Percentiles rank a stretch among this genome's conserved stretches.
Evolutionary conservation across 2,797 vertebrate genomes (phyloP).

Genomic region (Gymnothorax reevesii): DNA sequence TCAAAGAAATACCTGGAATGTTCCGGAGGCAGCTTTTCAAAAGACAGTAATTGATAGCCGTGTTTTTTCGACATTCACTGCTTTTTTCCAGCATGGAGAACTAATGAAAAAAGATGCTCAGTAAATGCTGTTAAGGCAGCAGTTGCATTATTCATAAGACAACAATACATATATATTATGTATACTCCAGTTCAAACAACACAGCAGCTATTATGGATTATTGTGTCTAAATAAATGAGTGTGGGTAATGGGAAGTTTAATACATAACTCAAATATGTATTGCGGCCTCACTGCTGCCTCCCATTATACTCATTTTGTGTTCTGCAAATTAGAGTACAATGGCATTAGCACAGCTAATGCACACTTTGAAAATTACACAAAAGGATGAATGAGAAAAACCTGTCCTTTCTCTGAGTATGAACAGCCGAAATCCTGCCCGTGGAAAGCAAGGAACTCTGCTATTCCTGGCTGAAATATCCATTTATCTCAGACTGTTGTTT

Average conservation of each 20-base stretch:
- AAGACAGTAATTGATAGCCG: conserved; percentile 2
- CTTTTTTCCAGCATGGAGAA: neutral
- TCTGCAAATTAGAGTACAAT: neutral
- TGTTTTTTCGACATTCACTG: neutral
- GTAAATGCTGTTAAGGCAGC: neutral
- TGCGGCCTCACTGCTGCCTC: neutral
- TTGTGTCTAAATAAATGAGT: conserved; percentile 12
- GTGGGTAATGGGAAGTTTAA: neutral
- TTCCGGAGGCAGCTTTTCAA: neutral
- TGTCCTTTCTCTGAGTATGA: neutral
- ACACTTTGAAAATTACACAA: neutral
- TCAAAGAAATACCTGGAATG: neutral
- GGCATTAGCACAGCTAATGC: neutral
- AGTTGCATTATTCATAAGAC: conserved; percentile 9
- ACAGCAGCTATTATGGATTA: neutral
- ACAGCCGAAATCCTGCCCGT: neutral
- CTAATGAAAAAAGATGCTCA: neutral
- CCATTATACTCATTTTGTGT: neutral
- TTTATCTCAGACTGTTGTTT: neutral
- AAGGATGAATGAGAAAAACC: neutral
- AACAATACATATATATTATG: conserved; percentile 10
- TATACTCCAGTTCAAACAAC: neutral
- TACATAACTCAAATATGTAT: conserved; percentile 3
- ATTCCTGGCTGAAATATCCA: neutral
- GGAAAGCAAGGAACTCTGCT: neutral